phyloP scores from a whole-genome alignment of 2,797 vertebrate species.

The Poecile montanus region DNA sequence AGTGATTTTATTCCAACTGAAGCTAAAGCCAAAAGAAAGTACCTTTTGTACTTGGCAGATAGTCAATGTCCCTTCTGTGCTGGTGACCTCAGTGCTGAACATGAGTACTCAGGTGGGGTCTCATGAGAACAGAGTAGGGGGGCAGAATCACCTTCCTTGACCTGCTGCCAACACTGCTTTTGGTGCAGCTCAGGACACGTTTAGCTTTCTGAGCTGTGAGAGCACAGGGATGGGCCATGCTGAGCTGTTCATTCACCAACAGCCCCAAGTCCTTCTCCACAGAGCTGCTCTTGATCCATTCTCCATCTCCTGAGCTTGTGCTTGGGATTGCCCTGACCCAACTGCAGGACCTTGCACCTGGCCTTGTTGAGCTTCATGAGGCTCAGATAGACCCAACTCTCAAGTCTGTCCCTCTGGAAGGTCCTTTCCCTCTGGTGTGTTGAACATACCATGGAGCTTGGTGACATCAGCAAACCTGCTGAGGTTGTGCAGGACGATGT shows the following conservation, averaged over 20 bases:
- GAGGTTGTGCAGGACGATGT: not conserved
- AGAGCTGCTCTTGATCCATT: rapidly evolving
- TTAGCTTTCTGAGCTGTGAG: not conserved
- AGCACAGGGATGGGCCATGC: not conserved
- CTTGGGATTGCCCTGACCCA: not conserved
- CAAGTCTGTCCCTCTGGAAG: not conserved
- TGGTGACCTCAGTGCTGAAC: not conserved
- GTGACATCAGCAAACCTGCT: not conserved
- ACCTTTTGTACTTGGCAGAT: not conserved
- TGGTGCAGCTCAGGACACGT: not conserved
- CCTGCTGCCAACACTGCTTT: not conserved
- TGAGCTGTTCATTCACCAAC: not conserved
- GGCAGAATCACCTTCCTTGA: not conserved
- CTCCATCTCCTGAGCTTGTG: not conserved
- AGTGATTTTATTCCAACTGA: not conserved
- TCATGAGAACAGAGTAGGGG: not conserved
- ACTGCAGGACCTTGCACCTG: not conserved
- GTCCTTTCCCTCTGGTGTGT: not conserved
- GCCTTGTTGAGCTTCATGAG: not conserved
- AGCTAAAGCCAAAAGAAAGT: not conserved
- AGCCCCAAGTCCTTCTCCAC: not conserved
- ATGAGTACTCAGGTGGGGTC: too few species aligned
- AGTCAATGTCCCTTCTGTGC: not conserved
- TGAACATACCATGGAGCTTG: not conserved
- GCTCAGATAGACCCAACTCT: not conserved